phyloP scores from a whole-genome alignment of 2,888 invertebrate genomes.

The Elegia similella region DNA sequence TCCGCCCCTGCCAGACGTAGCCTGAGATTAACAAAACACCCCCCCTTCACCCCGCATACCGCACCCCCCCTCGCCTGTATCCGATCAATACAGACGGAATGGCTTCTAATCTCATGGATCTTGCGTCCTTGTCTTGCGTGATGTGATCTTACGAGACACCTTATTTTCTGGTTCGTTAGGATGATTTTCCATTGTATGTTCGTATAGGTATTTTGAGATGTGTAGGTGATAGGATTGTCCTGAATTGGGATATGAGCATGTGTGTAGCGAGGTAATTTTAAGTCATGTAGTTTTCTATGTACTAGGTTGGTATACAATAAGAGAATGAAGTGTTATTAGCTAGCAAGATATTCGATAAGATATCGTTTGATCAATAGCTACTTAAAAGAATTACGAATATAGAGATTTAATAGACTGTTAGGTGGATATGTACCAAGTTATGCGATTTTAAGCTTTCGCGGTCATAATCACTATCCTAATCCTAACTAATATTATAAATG shows the following conservation, averaged over 20 bases:
- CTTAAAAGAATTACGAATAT: no score
- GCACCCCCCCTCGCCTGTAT: constrained; percentile 31
- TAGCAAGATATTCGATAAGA: no score
- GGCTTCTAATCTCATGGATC: constrained; percentile 70
- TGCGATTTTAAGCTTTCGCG: no score
- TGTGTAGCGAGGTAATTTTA: neutral
- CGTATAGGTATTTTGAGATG: constrained; percentile 5
- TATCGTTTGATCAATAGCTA: no score
- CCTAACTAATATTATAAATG: no score
- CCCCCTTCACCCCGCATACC: constrained; percentile 28
- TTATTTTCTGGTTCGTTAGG: constrained; percentile 26
- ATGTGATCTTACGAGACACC: constrained; percentile 41
- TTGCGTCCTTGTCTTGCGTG: constrained; percentile 72
- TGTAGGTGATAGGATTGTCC: constrained; percentile 6
- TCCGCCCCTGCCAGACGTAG: constrained; percentile 61
- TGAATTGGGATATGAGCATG: constrained; percentile 8
- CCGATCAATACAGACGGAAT: constrained; percentile 54
- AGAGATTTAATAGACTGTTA: no score
- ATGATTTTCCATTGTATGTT: constrained; percentile 16
- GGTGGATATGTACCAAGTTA: no score
- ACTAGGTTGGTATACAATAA: neutral
- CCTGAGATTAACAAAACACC: constrained; percentile 65
- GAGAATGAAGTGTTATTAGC: no score
- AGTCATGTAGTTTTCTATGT: constrained; percentile 3
- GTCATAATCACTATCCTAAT: no score